These are phyloP conservation scores for Papilio gigon DNA, from an alignment of 2,888 invertebrate species.

Conservation along the genomic window DNA sequence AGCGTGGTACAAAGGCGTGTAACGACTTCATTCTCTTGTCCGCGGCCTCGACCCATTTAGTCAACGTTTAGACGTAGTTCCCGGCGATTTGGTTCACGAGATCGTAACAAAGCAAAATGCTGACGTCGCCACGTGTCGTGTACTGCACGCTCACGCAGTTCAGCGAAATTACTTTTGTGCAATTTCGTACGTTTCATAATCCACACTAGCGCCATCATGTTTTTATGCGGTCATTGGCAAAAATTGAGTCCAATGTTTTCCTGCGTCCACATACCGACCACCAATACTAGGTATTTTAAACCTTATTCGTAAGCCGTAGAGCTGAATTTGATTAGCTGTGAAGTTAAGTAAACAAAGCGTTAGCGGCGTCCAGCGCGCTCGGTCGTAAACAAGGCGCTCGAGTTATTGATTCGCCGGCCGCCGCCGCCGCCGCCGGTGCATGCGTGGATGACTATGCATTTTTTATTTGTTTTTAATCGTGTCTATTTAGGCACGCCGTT, in stretches of 20 bases:
- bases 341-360: conserved; percentile 25
- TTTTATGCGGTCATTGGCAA: conserved; percentile 41
- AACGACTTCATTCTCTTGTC: background rate
- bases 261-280: background rate
- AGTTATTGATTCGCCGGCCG: conserved; percentile 37
- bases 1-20: background rate
- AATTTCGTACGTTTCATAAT: conserved; percentile 33
- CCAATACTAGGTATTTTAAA: background rate
- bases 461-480: conserved; percentile 3
- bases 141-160: conserved; percentile 7
- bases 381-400: conserved; percentile 36
- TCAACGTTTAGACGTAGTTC: background rate
- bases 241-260: conserved; percentile 35
- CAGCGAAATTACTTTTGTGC: conserved; percentile 24
- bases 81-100: background rate
- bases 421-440: conserved; percentile 24
- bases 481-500: background rate
- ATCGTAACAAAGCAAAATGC: background rate
- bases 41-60: background rate
- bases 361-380: conserved; percentile 25
- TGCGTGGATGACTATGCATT: conserved; percentile 35
- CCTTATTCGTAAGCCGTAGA: background rate
- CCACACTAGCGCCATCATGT: conserved; percentile 27
- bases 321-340: background rate
- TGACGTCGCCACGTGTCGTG: background rate